Evolutionary conservation across 2,888 invertebrate genomes (phyloP), one percentile per base, ranked within the genome.

Genomic region (Tetrapedia diversipes): DNA sequence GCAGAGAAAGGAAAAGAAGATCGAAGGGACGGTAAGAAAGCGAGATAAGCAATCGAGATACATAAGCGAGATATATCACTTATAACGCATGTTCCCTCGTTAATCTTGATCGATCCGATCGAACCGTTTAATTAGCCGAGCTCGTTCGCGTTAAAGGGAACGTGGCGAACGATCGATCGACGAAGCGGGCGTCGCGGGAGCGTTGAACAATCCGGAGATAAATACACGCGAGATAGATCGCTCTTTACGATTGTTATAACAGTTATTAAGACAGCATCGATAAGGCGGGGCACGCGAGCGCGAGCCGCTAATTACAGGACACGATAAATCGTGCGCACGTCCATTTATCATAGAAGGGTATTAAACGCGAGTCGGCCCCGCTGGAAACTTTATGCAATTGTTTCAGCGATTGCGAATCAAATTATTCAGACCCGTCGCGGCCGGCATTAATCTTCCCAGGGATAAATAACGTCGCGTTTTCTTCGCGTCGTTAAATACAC

Each of bases 211-310:
- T 54, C 45, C 47, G 10, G 2, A 65, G 65, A 72, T 60, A 65
- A 54, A 73, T 65, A 47, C 54, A 65, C 53, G 75, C 54, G 53
- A 75, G 60, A 66, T 49, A 66, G 54, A 76, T 73, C 56, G 37
- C 43, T n/a, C 29, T 24, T 24, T 10, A 43, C 61, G 74, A 73
- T 67, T 67, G 67, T 54, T 73, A 56, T 51, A 57, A 73, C 67
- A 56, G 47, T 75, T 75, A 75, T 65, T 72, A 75, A 72, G 75
- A 65, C 73, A 65, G 6, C 41, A 51, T 11, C 47, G 75, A 75
- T 72, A 75, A 72, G 73, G 43, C 54, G 59, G 24, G 1, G 64
- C 74, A 72, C 53, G 41, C 74, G 45, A 72, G n/a, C 16, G 19
- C 24, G 24, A 16, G 19, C 19, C n/a, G 10, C 47, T 72, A 72